These are phyloP conservation scores for Achatina immaculata DNA, from an alignment of 1,140 invertebrate species.

Conservation along the genomic window DNA sequence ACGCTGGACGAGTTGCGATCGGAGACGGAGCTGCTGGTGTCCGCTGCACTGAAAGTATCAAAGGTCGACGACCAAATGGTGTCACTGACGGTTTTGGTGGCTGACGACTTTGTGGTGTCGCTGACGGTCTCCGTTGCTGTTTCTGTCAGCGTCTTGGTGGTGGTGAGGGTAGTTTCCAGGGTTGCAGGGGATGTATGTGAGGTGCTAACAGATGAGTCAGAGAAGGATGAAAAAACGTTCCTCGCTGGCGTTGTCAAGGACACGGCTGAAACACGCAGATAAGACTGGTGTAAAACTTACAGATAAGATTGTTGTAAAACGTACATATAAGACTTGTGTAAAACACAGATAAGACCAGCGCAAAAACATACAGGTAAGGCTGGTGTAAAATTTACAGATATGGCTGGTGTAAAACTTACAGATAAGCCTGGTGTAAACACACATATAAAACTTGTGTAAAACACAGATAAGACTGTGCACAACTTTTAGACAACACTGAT, in stretches of 20 bases:
- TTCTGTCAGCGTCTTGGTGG: background rate
- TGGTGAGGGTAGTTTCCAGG: background rate
- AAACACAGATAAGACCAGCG: too few relatives aligned
- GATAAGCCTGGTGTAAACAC: too few relatives aligned
- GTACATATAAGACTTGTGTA: too few relatives aligned
- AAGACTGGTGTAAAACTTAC: too few relatives aligned
- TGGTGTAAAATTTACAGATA: too few relatives aligned
- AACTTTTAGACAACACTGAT: too few relatives aligned
- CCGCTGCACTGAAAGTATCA: background rate
- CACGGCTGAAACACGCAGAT: background rate
- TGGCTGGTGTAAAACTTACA: too few relatives aligned
- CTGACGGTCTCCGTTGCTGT: background rate
- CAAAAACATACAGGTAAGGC: too few relatives aligned
- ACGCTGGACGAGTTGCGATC: background rate
- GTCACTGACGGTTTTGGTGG: background rate
- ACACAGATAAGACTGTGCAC: too few relatives aligned
- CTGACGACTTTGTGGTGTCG: background rate
- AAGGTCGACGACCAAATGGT: background rate
- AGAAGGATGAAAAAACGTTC: background rate
- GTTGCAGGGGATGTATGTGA: background rate
- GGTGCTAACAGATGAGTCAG: background rate
- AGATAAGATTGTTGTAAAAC: too few relatives aligned
- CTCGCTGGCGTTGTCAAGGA: background rate
- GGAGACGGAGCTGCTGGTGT: background rate
- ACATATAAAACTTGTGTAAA: too few relatives aligned